Conservation (phyloP, 2,888 invertebrate genomes). For the Glaucopsyche alexis region DNA sequence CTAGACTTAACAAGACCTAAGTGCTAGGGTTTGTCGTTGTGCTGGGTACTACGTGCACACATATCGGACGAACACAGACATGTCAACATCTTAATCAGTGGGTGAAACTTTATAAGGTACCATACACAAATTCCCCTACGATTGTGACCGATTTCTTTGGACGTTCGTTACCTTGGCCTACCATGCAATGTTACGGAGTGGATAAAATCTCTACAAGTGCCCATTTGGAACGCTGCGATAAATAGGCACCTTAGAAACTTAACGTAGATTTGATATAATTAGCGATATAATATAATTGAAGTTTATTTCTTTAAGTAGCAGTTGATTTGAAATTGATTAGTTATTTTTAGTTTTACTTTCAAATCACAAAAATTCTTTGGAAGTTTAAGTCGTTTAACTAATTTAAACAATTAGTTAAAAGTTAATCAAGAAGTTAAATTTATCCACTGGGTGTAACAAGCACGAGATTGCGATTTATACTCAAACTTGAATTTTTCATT, state of each 20-base stretch:
- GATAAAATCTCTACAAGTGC: constrained; percentile 42
- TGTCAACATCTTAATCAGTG: constrained; percentile 57
- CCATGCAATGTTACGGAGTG: constrained; percentile 63
- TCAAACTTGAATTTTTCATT: constrained; percentile 31
- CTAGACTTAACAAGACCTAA: constrained; percentile 25
- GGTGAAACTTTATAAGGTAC: constrained; percentile 81
- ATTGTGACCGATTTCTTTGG: constrained; percentile 48
- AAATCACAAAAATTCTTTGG: neutral
- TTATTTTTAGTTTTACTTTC: neutral
- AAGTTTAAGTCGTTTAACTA: neutral
- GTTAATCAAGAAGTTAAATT: constrained; percentile 30
- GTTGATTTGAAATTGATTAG: neutral
- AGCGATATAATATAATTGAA: neutral
- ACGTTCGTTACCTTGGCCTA: constrained; percentile 55
- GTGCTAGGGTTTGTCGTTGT: constrained; percentile 42
- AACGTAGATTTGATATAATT: neutral
- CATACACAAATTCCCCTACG: constrained; percentile 77
- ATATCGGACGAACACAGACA: constrained; percentile 61
- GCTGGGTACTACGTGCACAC: constrained; percentile 64
- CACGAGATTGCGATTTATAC: constrained; percentile 49
- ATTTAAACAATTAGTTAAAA: constrained; percentile 23
- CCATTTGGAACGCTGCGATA: neutral
- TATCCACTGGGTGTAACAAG: constrained; percentile 53
- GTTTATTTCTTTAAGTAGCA: neutral
- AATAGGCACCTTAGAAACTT: neutral